phyloP scores from a whole-genome alignment of 2,113 vertebrate species.

The Ia io region DNA sequence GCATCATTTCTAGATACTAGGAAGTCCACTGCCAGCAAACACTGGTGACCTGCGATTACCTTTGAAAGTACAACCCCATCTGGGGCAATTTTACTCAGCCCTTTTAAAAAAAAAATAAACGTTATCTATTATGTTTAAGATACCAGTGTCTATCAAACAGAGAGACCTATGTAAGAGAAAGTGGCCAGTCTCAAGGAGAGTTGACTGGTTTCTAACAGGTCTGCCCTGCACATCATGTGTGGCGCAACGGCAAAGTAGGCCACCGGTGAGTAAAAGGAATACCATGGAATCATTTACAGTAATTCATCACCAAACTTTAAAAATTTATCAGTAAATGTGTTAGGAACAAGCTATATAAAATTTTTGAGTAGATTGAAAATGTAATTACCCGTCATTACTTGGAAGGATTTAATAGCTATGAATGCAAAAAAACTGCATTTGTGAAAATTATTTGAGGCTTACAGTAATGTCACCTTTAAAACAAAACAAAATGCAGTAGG shows the following conservation, averaged over 20 bases:
- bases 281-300: not conserved
- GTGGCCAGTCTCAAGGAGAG: not conserved
- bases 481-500: not conserved
- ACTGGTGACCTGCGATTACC: constrained; percentile 67
- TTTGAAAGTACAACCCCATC: constrained; percentile 64
- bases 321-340: not conserved
- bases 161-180: not conserved
- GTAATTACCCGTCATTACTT: not conserved
- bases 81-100: constrained; percentile 38
- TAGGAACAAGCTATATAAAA: not conserved
- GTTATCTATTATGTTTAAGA: not conserved
- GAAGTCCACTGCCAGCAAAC: constrained; percentile 76
- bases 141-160: not conserved
- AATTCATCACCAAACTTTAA: not conserved
- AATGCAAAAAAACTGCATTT: not conserved
- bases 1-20: constrained; percentile 78
- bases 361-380: not conserved
- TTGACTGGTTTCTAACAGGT: not conserved
- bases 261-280: not conserved
- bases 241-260: not conserved
- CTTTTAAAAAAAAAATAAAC: constrained; percentile 25
- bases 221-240: not conserved
- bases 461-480: not conserved
- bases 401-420: not conserved
- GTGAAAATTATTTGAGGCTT: not conserved